phyloP scores from a whole-genome alignment of 2,888 invertebrate species.

The Pilophorus perplexus region DNA sequence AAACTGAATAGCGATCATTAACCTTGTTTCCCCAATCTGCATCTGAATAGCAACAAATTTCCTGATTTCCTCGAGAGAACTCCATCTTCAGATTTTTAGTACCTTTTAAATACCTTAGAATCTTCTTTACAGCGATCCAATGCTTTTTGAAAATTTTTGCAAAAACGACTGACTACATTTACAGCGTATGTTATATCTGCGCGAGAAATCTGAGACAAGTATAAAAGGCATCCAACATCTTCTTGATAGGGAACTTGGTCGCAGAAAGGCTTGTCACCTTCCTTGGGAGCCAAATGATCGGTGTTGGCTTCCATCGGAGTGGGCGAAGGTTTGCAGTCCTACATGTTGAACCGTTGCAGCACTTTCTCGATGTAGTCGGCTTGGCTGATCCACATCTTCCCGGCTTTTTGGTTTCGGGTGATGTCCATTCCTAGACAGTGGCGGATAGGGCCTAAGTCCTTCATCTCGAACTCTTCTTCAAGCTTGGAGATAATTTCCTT shows the following conservation, averaged over 20 bases:
- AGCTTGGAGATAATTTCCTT: background rate
- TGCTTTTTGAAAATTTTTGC: no score
- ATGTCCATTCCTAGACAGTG: constrained; percentile 22
- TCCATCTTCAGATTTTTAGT: constrained; percentile 17
- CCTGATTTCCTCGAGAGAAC: background rate
- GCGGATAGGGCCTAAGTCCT: constrained; percentile 2
- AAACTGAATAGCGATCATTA: constrained; percentile 2
- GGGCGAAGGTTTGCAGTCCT: background rate
- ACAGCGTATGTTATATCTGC: no score
- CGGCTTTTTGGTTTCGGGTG: background rate
- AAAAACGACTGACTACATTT: no score
- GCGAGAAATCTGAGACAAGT: no score
- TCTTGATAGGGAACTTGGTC: no score
- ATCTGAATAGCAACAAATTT: constrained; percentile 4
- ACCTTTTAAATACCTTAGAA: constrained; percentile 43
- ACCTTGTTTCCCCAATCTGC: constrained; percentile 28
- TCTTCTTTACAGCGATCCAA: constrained; percentile 17
- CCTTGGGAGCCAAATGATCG: no score
- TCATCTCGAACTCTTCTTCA: constrained; percentile 14
- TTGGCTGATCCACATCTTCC: constrained; percentile 18
- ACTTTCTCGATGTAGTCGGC: background rate
- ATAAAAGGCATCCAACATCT: no score
- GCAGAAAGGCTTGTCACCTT: background rate
- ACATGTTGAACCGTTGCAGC: constrained; percentile 4
- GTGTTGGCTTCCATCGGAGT: constrained; percentile 19